Evolutionary conservation across 2,797 vertebrate species (phyloP).

Genomic region (Rhabdomys pumilio): DNA sequence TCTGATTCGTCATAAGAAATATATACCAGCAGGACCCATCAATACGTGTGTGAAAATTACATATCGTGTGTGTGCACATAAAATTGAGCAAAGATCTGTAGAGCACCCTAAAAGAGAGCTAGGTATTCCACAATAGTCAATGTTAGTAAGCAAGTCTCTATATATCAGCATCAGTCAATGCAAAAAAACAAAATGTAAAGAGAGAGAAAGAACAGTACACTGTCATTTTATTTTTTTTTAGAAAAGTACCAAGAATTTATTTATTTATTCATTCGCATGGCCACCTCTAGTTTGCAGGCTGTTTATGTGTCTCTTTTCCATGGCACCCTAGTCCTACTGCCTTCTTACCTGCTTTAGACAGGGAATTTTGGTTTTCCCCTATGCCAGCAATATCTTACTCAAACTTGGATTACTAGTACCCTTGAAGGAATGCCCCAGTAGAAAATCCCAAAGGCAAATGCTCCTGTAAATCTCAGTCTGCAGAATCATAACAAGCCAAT

Average conservation of each 20-base stretch:
- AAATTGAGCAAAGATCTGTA: not conserved
- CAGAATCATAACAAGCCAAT: not conserved
- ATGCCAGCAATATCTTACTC: not conserved
- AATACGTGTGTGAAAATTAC: not conserved
- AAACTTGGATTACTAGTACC: not conserved
- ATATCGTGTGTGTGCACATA: not conserved
- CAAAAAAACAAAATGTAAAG: not conserved
- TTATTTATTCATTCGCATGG: not conserved
- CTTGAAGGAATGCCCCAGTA: not conserved
- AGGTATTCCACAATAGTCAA: not conserved
- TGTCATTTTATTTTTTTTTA: too few relatives aligned
- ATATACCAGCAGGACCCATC: not conserved
- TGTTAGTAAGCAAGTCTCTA: not conserved
- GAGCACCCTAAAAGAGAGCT: not conserved
- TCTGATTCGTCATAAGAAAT: not conserved
- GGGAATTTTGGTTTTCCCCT: not conserved
- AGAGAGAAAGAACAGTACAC: not conserved
- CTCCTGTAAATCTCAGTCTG: not conserved
- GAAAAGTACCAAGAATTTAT: not conserved
- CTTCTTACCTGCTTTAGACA: not conserved
- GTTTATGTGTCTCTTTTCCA: not conserved
- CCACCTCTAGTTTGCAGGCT: not conserved
- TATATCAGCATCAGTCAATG: not conserved
- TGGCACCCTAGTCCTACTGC: accelerated
- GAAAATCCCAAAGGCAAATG: not conserved